Base-by-base conservation (phyloP, 2,888 invertebrate genomes). In the Drosophila fungiperda region DNA sequence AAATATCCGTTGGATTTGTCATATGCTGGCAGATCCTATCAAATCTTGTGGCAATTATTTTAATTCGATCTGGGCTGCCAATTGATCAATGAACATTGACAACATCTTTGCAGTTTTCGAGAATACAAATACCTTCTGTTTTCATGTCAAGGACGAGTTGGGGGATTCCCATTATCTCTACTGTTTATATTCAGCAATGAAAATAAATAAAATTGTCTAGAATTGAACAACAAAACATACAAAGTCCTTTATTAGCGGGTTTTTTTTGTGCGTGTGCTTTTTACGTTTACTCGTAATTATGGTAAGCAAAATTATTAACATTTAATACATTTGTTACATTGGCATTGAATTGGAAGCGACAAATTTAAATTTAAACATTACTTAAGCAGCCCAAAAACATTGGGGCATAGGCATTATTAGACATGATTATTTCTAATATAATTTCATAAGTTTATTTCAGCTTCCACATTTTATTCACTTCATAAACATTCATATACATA, bases 171-270 rank as follows among this genome's bases (percentile, higher is more conserved):
- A 26, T 29, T 29, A 29, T 29, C 29, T 5, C 29, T 26, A 29
- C 29, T 29, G n/a, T 11, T n/a, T 11, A 42, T 42, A 12, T 12
- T 3, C 45, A 15, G 20, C 8, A 8, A 23, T 15, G 15, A 4
- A 45, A 53, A 26, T 29, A 0, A 23, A 32, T 38, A 79, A n/a
- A 45, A 12, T 36, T 8, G 15, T n/a, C 12, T 60, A 29, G 49
- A 69, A 67, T 74, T 73, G 67, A 81, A 81, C 85, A 81, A 81
- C 80, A 84, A 84, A 84, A 79, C 80, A 79, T 84, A 74, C 74
- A 84, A 84, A 78, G 76, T 81, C 67, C 72, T 84, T 82, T 81
- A 81, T 84, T 82, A 70, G 62, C 72, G 57, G 66, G 53, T 68
- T 66, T 12, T 54, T 33, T 55, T 20, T 48, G 29, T 23, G 17